Evolutionary conservation across 2,797 vertebrate species (phyloP).

Genomic region (Megaceryle alcyon): DNA sequence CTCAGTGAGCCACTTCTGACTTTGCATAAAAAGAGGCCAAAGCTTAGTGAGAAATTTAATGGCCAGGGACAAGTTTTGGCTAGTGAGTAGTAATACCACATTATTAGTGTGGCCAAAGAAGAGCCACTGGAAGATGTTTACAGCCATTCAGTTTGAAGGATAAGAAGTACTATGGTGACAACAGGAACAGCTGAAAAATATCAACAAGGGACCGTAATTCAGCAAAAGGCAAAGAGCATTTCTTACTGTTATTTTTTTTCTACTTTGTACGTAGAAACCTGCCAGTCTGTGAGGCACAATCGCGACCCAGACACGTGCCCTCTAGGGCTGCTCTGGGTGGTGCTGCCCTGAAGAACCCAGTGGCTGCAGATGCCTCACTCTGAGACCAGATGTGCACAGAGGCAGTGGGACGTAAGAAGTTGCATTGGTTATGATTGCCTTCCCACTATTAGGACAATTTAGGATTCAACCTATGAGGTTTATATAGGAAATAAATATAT

Average conservation of each 20-base stretch:
- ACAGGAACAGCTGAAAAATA: not conserved
- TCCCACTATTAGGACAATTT: not conserved
- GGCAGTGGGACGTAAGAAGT: not conserved
- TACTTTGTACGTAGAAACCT: not conserved
- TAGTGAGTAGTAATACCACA: not conserved
- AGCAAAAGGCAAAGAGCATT: not conserved
- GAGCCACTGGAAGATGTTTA: not conserved
- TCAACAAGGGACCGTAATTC: not conserved
- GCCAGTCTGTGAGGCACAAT: accelerated
- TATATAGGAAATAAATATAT: not conserved
- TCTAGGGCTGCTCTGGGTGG: accelerated
- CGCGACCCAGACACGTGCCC: not conserved
- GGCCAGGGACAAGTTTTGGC: not conserved
- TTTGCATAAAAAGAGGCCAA: not conserved
- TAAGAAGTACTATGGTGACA: not conserved
- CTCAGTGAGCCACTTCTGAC: not conserved
- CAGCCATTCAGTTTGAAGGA: not conserved
- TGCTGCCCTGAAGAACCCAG: not conserved
- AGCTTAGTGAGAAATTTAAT: not conserved
- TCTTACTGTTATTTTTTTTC: not conserved
- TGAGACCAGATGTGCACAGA: not conserved
- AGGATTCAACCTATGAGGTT: not conserved
- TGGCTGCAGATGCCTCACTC: not conserved
- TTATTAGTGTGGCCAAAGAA: not conserved
- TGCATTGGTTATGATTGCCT: not conserved